Base-by-base conservation (phyloP, 2,888 invertebrate species). In the Philaethria dido region DNA sequence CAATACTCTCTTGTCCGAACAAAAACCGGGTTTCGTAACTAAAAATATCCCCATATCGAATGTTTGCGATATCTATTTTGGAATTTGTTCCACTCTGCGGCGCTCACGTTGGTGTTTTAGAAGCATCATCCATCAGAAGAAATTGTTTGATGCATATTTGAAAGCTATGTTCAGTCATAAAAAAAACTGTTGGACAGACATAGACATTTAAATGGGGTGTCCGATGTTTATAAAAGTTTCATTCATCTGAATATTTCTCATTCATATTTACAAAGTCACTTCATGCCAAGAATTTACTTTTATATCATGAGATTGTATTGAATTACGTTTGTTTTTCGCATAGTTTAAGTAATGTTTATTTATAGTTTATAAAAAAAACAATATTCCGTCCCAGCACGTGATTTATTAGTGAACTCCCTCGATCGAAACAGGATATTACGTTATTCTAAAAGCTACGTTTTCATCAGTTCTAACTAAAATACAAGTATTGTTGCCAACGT, bases 51-150 rank as follows among this genome's bases (percentile, higher is more conserved):
- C 84, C 88, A 84, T 91, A 92, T 92, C 91, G 84, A 89, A 91
- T 91, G 91, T 88, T 90, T 92, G 88, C 88, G 84, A 88, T 89
- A 83, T 89, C 90, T 91, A 92, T 92, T 92, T 92, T 85, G 79
- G 68, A 77, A 85, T 82, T 85, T 84, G 84, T 86, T 82, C 76
- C 74, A 80, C 77, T 80, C 81, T 82, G 80, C 79, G 78, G 69
- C 77, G 76, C 77, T 71, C 71, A 75, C 76, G 78, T 75, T 36
- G 66, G 22, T 66, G 50, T 45, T 70, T 57, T 22, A 64, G 29
- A 68, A 47, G 55, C 42, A 69, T 61, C 66, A 67, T 66, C 66
- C 65, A 70, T 63, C 69, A 72, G 63, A 59, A 47, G 50, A 29
- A 50, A 47, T 52, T 66, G 66, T 57, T 68, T 16, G 55, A 48